A percentile compares a stretch with the other conserved stretches of the same genome.
These are phyloP conservation scores for Enteromius mattozi DNA, from an alignment of 2,797 vertebrate genomes.

Conservation along the genomic window DNA sequence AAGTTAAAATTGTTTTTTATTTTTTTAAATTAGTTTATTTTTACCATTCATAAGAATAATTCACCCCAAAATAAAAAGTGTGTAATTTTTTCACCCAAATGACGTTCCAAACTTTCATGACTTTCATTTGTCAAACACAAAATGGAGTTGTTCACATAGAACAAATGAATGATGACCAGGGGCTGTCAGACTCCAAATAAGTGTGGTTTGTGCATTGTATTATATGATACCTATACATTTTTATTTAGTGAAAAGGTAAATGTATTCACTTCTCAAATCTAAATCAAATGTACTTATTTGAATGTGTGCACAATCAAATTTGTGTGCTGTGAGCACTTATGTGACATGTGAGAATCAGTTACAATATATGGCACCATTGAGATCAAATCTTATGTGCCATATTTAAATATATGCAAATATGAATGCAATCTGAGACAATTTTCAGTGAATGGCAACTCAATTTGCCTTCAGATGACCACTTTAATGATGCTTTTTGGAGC, in stretches of 20 bases:
- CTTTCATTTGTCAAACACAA: not conserved
- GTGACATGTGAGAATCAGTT: not conserved
- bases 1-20: not conserved
- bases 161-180: not conserved
- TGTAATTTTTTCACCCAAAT: not conserved
- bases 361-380: not conserved
- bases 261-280: not conserved
- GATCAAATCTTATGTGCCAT: not conserved
- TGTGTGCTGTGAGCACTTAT: not conserved
- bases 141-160: not conserved
- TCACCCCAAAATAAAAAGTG: not conserved
- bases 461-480: not conserved
- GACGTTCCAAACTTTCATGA: not conserved
- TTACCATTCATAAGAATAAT: not conserved
- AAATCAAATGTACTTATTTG: not conserved
- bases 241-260: not conserved
- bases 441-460: not conserved
- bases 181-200: not conserved
- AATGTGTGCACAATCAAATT: not conserved
- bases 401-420: slow-evolving; percentile 6
- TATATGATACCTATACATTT: no score
- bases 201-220: not conserved
- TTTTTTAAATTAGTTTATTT: no score
- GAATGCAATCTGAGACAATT: not conserved
- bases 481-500: not conserved